Conservation (phyloP, 2,888 invertebrate genomes). For the Ypsolopha sequella region DNA sequence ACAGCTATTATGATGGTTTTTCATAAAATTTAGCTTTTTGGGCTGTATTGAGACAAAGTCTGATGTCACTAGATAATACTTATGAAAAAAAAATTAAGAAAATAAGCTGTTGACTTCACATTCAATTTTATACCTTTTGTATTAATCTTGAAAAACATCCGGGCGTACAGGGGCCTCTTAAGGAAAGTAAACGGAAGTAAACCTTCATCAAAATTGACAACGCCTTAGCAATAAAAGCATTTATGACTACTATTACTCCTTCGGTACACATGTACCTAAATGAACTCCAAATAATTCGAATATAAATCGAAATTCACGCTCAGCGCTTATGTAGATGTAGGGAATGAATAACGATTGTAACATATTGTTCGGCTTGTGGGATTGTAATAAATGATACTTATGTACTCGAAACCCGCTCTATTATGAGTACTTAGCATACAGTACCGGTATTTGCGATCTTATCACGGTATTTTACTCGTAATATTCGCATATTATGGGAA, state of each 20-base stretch:
- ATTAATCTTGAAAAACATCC: no score
- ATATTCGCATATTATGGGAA: no score
- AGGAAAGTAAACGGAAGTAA: slow-evolving; percentile 26
- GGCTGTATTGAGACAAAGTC: no score
- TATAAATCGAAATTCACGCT: slow-evolving; percentile 28
- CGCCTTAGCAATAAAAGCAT: slow-evolving; percentile 44
- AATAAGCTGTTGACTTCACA: no score
- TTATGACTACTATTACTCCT: slow-evolving; percentile 18
- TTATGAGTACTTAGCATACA: slow-evolving; percentile 8
- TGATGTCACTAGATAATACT: no score
- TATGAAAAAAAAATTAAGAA: no score
- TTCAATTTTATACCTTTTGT: no score
- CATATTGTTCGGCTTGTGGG: slow-evolving; percentile 7
- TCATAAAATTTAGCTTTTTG: no score
- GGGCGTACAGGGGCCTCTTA: no score
- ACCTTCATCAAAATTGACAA: slow-evolving; percentile 49
- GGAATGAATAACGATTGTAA: slow-evolving; percentile 1
- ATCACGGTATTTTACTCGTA: no score
- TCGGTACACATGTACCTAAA: slow-evolving; percentile 7
- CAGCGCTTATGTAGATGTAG: slow-evolving; percentile 12
- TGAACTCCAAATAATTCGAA: slow-evolving; percentile 25
- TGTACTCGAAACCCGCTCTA: neutral
- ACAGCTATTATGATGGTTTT: no score
- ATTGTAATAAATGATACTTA: slow-evolving; percentile 4
- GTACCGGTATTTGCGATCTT: neutral